phyloP scores from a whole-genome alignment of 2,113 vertebrate genomes.

The Indri indri region DNA sequence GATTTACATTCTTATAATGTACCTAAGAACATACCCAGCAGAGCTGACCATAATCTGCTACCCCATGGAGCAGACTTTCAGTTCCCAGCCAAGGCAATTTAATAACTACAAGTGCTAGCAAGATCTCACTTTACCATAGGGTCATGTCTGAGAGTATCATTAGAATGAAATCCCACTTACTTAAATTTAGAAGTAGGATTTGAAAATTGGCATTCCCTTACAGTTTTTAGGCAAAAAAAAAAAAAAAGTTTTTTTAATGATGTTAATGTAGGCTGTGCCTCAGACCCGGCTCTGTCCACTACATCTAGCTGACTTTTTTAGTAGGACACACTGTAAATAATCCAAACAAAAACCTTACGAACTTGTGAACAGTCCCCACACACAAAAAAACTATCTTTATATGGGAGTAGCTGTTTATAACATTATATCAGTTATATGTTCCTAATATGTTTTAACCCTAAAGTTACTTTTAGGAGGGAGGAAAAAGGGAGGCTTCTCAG shows the following conservation, averaged over 20 bases:
- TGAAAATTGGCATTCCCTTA: neutral
- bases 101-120: neutral
- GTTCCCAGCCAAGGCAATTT: neutral
- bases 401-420: neutral
- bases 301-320: neutral
- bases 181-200: neutral
- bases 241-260: neutral
- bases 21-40: accelerated
- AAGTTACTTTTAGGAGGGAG: neutral
- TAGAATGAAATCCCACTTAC: neutral
- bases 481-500: neutral
- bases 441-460: neutral
- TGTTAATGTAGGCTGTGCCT: neutral
- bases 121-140: neutral
- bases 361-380: neutral
- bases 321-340: neutral
- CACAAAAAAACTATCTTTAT: neutral
- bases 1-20: neutral
- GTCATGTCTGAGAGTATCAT: neutral
- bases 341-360: neutral
- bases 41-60: neutral
- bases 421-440: neutral
- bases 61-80: neutral
- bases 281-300: neutral
- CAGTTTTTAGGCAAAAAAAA: neutral